Base-by-base conservation (phyloP, 2,113 vertebrate species). In the Plotosus lineatus region DNA sequence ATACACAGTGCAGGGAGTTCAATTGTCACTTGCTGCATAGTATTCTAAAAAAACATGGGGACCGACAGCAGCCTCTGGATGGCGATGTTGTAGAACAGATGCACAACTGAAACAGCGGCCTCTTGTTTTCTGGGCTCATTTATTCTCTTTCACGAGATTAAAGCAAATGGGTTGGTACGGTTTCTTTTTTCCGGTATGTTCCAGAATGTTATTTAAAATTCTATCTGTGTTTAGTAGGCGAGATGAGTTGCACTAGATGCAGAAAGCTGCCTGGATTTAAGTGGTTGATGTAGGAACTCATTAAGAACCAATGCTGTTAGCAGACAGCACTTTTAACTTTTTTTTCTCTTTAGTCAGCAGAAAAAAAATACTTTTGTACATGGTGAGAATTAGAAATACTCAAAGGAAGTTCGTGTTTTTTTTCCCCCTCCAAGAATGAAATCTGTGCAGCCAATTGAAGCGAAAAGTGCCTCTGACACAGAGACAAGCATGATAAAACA, bases 71-170 rank as follows among this genome's bases (percentile, higher is more conserved):
- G 53, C 89, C 92, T 90, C 81, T 88, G 87, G 90, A 83, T 88
- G 93, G 92, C 87, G 85, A 7, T 88, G 87, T 89, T 81, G 83
- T 78, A 69, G 81, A 50, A 85, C 4, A 60, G 82, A 81, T 74
- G 5, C 75, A n/a, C 73, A 77, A 40, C 14, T 80, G 33, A 82
- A 28, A 31, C 42, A 38, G 46, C 11, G 72, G 71, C 82, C 85
- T 46, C 82, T 85, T 33, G 78, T 60, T 85, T 42, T 38, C n/a
- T 83, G 53, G 88, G 81, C 79, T 87, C 69, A 86, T 88, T 88
- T 88, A 77, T 88, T 88, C 88, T 87, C 88, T 90, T 90, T 90
- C 82, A 85, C 82, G 76, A 88, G 89, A 90, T 90, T 89, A 89
- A 86, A 90, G 69, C 58, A 75, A 87, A 87, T 80, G 69, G 79